These are phyloP conservation scores for Sepioteuthis lessoniana DNA, from an alignment of 2,888 invertebrate genomes.

Conservation along the genomic window DNA sequence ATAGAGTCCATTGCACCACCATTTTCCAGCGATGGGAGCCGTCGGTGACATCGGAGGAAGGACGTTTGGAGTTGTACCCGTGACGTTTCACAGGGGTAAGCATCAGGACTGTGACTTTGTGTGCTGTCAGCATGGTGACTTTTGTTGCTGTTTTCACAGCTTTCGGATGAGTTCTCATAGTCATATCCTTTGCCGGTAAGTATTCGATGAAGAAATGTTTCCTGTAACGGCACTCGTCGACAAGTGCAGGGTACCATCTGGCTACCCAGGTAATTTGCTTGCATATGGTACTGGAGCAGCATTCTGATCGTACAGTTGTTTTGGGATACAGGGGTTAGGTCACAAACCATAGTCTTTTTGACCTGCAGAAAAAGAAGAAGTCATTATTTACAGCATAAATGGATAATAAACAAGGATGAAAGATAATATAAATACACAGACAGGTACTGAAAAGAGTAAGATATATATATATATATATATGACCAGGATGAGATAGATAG, in stretches of 20 bases:
- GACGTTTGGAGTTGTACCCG: background rate
- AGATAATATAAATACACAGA: too few species aligned
- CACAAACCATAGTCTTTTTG: background rate
- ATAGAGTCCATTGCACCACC: background rate
- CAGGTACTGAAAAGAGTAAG: too few species aligned
- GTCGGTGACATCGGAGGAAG: background rate
- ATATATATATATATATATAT: too few species aligned
- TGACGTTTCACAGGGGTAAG: background rate
- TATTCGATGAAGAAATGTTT: conserved; percentile 68
- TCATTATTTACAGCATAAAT: background rate
- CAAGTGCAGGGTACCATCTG: conserved; percentile 57
- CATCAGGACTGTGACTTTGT: background rate
- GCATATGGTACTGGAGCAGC: background rate
- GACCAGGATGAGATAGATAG: background rate
- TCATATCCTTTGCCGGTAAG: conserved; percentile 67
- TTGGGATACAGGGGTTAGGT: background rate
- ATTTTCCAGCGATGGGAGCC: background rate
- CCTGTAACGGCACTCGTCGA: conserved; percentile 57
- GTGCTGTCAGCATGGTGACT: background rate
- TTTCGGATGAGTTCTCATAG: conserved; percentile 56
- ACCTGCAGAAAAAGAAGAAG: background rate
- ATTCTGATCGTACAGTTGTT: background rate
- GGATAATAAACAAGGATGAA: background rate
- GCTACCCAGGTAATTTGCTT: background rate
- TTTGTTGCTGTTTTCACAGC: conserved; percentile 50